Base-by-base conservation (phyloP, 1,140 invertebrate genomes). In the Aphaenogaster floridana region DNA sequence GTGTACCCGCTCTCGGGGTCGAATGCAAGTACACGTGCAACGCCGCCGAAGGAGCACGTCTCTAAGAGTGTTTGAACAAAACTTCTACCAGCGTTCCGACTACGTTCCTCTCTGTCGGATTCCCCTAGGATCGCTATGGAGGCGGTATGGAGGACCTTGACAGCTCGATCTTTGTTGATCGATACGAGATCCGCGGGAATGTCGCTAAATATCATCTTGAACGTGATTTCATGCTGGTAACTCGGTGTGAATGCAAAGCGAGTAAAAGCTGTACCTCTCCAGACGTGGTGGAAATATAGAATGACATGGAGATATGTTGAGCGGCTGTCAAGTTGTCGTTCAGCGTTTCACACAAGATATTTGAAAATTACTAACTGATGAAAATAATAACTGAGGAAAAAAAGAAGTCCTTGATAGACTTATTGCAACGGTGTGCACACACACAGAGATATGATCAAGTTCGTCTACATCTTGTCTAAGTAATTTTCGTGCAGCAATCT, bases 1-100 rank as follows among this genome's bases (percentile, higher is more conserved):
- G 90, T 92, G 92, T 92, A 91, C 86, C 86, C 86, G 76, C 86
- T 84, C 87, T 76, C 80, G 69, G 69, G 80, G 34, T 81, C 85
- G 89, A 88, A 91, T 89, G 89, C 87, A 88, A 61, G 88, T 91
- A 91, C 88, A 91, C 87, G 92, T 92, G 90, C 92, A 92, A 90
- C 85, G 90, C 85, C 84, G 86, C 80, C 88, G 85, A 85, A 84
- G 89, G 86, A 91, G 90, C 91, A 92, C 91, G 90, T 92, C 86
- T 90, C 87, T 74, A 64, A 83, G 83, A 89, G 87, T 92, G 91
- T 92, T 92, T 92, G 90, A 90, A 91, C 90, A 86, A 90, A 92
- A 91, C 87, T 90, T 84, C 88, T 88, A 90, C 48, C 86, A 79
- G 86, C 89, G 78, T 90, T 63, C 50, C 21, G 63, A 59, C 66